Evolutionary conservation across 2,888 invertebrate genomes (phyloP), one percentile per base, ranked within the genome.

Genomic region (Aleiodes leptofemur): DNA sequence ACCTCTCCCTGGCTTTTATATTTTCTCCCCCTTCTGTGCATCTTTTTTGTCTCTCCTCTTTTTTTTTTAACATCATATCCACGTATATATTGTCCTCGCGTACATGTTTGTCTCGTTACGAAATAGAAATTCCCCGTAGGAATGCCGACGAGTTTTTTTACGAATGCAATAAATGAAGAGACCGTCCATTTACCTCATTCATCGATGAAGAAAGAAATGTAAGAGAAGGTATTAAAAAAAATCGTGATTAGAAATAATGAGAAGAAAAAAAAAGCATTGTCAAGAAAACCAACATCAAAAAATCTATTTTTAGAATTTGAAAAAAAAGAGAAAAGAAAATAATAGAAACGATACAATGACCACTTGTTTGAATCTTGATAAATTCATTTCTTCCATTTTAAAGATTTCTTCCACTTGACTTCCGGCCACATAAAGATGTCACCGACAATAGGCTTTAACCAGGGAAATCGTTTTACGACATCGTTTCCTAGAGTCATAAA

Each of bases 61-160:
- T 11, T 4, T 48, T 16, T 64, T 16, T 16, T 43, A 9, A 38
- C 16, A 14, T 7, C 43, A 16, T 23, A 64, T 43, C 4, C 43
- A 43, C 43, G 43, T 38, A 34, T 59, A 61, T 43, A 61, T 61
- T 61, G 61, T 61, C 61, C 43, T 61, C 43, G 61, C 11, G 16
- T 43, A 64, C 48, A 23, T 48, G 64, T 56, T 16, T 51, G 50
- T 56, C 59, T 53, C 56, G 80, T 86, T 85, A 85, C 82, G 83
- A 86, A 85, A 86, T 83, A 85, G 83, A 84, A 83, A 85, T 85
- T 83, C 84, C 82, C 75, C 82, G 69, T 80, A 76, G 84, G 85
- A 86, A 86, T 85, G 84, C 78, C 79, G 83, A 80, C 81, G 83
- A 83, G 84, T 78, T 83, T 83, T 86, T 70, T 43, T 69, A 51